Conservation (phyloP, 2,113 vertebrate genomes). For the Psilopsiagon aymara region DNA sequence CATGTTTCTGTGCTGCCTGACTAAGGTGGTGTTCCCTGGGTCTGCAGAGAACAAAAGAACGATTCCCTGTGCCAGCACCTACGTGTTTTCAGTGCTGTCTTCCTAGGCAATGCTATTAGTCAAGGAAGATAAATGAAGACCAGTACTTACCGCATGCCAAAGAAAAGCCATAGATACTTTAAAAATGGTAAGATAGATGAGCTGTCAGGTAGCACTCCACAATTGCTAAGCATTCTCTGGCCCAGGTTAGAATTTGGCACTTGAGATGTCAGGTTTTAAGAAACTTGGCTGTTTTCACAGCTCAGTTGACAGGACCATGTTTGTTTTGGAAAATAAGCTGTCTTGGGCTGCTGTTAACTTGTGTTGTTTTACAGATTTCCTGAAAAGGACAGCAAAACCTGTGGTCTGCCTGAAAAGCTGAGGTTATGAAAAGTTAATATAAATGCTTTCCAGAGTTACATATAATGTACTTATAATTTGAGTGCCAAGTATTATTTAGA, state of each 20-base stretch:
- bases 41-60: constrained; percentile 39
- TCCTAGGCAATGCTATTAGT: background rate
- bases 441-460: background rate
- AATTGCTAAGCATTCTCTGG: background rate
- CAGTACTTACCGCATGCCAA: background rate
- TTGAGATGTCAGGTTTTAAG: background rate
- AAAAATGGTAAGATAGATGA: background rate
- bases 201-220: background rate
- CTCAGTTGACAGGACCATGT: background rate
- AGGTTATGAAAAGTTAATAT: constrained; percentile 8
- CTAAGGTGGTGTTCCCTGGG: background rate
- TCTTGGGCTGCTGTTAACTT: background rate
- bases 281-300: background rate
- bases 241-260: background rate
- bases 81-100: background rate
- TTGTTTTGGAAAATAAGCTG: background rate
- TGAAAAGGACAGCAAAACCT: background rate
- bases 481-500: background rate
- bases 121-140: background rate
- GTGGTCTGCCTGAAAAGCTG: background rate
- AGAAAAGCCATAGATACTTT: background rate
- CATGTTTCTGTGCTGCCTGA: background rate
- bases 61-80: background rate
- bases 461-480: background rate
- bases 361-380: background rate